phyloP scores from a whole-genome alignment of 2,113 vertebrate genomes.

The Chaenocephalus aceratus region DNA sequence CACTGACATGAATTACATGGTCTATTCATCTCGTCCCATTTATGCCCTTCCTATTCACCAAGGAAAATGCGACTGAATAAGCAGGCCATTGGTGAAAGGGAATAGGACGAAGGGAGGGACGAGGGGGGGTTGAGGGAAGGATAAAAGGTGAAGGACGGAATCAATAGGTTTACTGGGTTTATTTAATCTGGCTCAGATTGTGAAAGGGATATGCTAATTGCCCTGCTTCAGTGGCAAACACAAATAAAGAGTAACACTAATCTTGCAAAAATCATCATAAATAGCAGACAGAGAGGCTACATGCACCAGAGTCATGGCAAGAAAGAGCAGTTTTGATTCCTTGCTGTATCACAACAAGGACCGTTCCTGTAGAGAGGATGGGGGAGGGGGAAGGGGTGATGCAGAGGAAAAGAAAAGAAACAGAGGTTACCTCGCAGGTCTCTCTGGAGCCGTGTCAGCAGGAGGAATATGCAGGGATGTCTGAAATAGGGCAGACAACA shows the following conservation, averaged over 20 bases:
- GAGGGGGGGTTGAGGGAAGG: constrained; percentile 40
- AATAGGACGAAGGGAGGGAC: constrained; percentile 41
- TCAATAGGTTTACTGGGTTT: constrained; percentile 70
- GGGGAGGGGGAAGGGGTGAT: constrained; percentile 33
- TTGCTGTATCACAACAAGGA: constrained; percentile 68
- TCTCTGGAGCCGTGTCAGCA: constrained; percentile 89
- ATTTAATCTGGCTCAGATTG: constrained; percentile 67
- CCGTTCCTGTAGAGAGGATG: constrained; percentile 46
- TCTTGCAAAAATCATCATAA: constrained; percentile 38
- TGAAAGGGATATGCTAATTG: constrained; percentile 20
- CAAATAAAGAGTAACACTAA: constrained; percentile 55
- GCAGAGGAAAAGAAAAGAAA: constrained; percentile 59
- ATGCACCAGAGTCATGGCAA: constrained; percentile 22
- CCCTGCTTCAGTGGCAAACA: constrained; percentile 51
- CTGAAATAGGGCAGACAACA: constrained; percentile 86
- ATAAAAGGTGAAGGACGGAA: constrained; percentile 64
- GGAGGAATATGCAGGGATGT: constrained; percentile 89
- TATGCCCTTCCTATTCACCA: constrained; percentile 59
- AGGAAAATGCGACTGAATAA: constrained; percentile 66
- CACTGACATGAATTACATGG: constrained; percentile 50
- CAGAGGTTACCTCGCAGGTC: constrained; percentile 90
- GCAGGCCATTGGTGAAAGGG: constrained; percentile 68
- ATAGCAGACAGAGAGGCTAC: constrained; percentile 19
- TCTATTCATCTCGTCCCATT: constrained; percentile 63
- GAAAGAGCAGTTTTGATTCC: constrained; percentile 41